Percentiles rank a stretch among this genome's conserved stretches.
phyloP scores from a whole-genome alignment of 2,888 invertebrate species.

The Actias luna region DNA sequence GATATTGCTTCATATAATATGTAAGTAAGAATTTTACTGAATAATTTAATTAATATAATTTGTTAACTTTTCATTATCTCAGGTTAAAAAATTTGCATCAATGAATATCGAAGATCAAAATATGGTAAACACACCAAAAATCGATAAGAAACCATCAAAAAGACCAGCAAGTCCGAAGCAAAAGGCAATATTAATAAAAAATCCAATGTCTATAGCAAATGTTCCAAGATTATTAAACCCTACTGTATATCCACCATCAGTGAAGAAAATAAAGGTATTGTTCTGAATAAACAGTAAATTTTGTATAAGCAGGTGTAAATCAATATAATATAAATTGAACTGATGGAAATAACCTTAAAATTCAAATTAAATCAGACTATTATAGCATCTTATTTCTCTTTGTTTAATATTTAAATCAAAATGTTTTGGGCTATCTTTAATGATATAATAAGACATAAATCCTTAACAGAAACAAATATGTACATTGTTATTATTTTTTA shows the following conservation, averaged over 20 bases:
- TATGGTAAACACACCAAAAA: conserved; percentile 27
- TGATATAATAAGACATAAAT: no score
- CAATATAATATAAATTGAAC: not conserved
- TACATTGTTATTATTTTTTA: no score
- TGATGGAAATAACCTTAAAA: not conserved
- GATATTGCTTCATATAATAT: no score
- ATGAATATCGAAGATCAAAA: conserved; percentile 51
- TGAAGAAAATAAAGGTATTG: conserved; percentile 63
- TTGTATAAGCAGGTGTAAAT: no score
- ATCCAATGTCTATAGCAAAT: conserved; percentile 49
- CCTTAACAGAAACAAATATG: no score
- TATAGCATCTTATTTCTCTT: no score
- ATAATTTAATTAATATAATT: no score
- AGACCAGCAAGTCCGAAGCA: conserved; percentile 60
- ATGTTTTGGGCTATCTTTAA: no score
- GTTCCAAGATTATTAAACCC: conserved; percentile 37
- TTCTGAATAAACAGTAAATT: not conserved
- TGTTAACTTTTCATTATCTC: conserved; percentile 21
- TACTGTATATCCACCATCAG: conserved; percentile 35
- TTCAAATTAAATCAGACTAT: not conserved
- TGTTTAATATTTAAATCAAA: no score
- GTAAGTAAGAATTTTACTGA: conserved; percentile 1
- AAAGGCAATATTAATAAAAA: conserved; percentile 50
- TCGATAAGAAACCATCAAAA: conserved; percentile 59
- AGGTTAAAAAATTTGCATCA: conserved; percentile 77